Evolutionary conservation across 2,113 vertebrate genomes (phyloP).

Genomic region (Serinus canaria): DNA sequence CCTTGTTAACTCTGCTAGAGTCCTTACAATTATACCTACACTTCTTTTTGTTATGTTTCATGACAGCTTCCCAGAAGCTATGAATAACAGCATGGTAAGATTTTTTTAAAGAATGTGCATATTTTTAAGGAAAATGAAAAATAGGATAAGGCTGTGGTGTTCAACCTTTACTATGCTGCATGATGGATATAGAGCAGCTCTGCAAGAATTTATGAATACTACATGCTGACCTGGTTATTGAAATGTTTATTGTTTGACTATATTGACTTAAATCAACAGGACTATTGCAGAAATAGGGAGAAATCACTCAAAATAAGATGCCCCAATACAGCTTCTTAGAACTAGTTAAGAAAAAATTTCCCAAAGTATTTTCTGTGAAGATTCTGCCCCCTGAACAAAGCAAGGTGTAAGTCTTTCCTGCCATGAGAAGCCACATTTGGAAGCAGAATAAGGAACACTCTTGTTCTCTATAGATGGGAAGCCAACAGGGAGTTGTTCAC

Average conservation of each 20-base stretch:
- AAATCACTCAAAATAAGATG: neutral
- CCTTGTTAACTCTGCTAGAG: neutral
- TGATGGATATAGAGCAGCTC: slow-evolving; percentile 44
- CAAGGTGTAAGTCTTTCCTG: neutral
- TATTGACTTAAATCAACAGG: slow-evolving; percentile 17
- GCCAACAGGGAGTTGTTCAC: neutral
- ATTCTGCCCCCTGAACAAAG: neutral
- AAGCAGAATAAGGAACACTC: neutral
- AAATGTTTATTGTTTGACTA: slow-evolving; percentile 33
- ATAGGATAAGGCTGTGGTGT: neutral
- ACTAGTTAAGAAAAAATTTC: neutral
- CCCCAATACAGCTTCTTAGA: neutral
- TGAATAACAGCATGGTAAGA: neutral
- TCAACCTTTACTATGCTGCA: slow-evolving; percentile 1
- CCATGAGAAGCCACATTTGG: fast-evolving
- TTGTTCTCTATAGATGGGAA: neutral
- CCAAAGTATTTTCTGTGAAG: neutral
- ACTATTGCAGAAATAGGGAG: neutral
- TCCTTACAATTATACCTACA: neutral
- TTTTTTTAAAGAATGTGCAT: slow-evolving; percentile 12
- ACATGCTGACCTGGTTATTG: slow-evolving; percentile 41
- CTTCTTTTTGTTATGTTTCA: neutral
- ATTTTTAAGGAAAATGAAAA: slow-evolving; percentile 47
- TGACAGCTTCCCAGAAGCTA: slow-evolving; percentile 15
- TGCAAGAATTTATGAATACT: slow-evolving; percentile 49